Evolutionary conservation across 2,888 invertebrate species (phyloP).

Genomic region (Cheilosia scutellata): DNA sequence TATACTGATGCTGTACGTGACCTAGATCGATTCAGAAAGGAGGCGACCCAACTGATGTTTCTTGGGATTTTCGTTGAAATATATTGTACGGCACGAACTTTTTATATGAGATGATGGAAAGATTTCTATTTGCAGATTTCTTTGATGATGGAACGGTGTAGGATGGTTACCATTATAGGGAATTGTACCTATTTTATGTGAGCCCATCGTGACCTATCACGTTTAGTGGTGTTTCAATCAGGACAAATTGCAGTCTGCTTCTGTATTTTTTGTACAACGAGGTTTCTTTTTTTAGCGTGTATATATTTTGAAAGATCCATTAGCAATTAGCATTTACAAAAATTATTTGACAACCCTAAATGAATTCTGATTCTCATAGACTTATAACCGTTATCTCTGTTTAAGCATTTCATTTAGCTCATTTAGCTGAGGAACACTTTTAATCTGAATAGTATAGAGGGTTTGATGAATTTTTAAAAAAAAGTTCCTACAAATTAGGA

Average conservation of each 20-base stretch:
- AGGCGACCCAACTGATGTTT: not conserved
- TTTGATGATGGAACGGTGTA: conserved; percentile 16
- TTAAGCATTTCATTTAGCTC: too few species aligned
- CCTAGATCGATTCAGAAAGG: conserved; percentile 48
- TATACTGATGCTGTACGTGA: conserved; percentile 57
- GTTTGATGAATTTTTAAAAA: too few species aligned
- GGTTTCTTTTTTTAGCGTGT: not conserved
- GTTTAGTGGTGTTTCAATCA: not conserved
- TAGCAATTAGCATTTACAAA: too few species aligned
- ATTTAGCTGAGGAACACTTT: too few species aligned
- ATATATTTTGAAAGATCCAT: too few species aligned
- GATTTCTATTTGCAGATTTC: conserved; percentile 8
- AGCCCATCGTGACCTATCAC: conserved; percentile 12
- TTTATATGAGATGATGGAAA: conserved; percentile 17
- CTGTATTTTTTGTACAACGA: not conserved
- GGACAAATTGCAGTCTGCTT: not conserved
- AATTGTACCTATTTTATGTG: too few species aligned
- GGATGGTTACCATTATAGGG: too few species aligned
- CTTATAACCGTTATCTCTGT: too few species aligned
- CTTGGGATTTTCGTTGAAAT: conserved; percentile 16
- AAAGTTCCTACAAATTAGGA: too few species aligned
- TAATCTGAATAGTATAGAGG: too few species aligned
- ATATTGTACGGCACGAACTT: conserved; percentile 52
- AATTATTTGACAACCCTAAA: too few species aligned
- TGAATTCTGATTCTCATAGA: too few species aligned